A percentile compares a stretch with the other conserved stretches of the same genome.
These are phyloP conservation scores for Arctocebus calabarensis DNA, from an alignment of 2,797 vertebrate species.

Conservation along the genomic window DNA sequence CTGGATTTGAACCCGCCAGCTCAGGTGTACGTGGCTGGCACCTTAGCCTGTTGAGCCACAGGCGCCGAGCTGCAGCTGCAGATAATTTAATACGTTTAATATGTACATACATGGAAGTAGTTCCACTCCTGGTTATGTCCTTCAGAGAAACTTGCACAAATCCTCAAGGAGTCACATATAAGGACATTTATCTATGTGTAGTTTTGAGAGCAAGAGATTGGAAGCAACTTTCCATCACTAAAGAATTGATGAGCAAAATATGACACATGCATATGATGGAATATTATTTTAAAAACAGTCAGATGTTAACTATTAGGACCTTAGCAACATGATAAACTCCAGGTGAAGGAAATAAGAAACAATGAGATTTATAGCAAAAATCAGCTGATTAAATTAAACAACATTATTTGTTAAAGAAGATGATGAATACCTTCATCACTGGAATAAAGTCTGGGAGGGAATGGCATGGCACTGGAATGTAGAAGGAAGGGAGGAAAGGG, in stretches of 20 bases:
- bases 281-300: background rate
- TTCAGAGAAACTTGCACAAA: background rate
- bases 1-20: too few species aligned
- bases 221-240: background rate
- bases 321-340: background rate
- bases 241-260: slow-evolving; percentile 1
- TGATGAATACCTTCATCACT: background rate
- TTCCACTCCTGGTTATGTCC: background rate
- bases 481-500: background rate
- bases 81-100: slow-evolving; percentile 8
- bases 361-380: background rate
- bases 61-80: too few species aligned
- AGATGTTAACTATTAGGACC: background rate
- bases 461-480: background rate
- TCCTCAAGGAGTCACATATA: background rate
- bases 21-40: too few species aligned
- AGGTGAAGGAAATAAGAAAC: background rate
- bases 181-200: background rate
- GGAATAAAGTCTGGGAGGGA: background rate
- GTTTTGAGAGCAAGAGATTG: background rate
- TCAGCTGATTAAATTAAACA: slow-evolving; percentile 7
- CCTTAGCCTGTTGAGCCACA: too few species aligned
- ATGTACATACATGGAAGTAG: background rate
- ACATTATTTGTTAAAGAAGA: background rate
- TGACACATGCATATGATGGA: background rate